phyloP scores from a whole-genome alignment of 2,888 invertebrate species.

The Drosophila cognata region DNA sequence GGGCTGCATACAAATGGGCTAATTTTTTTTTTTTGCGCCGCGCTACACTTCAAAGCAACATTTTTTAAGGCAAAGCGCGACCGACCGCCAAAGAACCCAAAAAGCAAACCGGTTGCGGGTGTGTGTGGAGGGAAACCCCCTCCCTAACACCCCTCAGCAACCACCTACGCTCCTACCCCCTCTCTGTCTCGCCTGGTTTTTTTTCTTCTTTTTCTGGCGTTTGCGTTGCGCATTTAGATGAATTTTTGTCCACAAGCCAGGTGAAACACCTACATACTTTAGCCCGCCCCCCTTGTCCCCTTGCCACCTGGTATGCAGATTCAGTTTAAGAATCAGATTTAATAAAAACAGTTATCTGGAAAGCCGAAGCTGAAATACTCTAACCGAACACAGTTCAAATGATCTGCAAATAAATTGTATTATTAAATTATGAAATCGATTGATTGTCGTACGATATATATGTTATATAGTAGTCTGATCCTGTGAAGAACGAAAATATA shows the following conservation, averaged over 20 bases:
- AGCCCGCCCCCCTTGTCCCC: background rate
- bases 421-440: background rate
- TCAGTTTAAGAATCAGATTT: conserved; percentile 42
- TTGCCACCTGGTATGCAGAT: conserved; percentile 61
- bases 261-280: conserved; percentile 69
- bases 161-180: background rate
- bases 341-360: background rate
- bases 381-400: background rate
- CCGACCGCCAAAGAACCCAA: conserved; percentile 72
- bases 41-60: conserved; percentile 52
- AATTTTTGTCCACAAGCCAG: conserved; percentile 72
- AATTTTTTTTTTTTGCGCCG: conserved; percentile 45
- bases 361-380: background rate
- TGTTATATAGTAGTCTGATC: background rate
- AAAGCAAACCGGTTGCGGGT: conserved; percentile 73
- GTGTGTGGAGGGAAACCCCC: background rate
- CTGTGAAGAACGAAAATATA: background rate
- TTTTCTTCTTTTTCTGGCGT: conserved; percentile 14
- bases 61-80: conserved; percentile 52
- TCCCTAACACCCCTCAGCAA: background rate
- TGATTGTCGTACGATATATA: background rate
- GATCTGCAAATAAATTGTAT: background rate
- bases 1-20: conserved; percentile 78
- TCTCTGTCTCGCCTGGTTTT: background rate
- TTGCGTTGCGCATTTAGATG: conserved; percentile 78